Conservation (phyloP, 2,888 invertebrate species). For the Melanostoma scalare region DNA sequence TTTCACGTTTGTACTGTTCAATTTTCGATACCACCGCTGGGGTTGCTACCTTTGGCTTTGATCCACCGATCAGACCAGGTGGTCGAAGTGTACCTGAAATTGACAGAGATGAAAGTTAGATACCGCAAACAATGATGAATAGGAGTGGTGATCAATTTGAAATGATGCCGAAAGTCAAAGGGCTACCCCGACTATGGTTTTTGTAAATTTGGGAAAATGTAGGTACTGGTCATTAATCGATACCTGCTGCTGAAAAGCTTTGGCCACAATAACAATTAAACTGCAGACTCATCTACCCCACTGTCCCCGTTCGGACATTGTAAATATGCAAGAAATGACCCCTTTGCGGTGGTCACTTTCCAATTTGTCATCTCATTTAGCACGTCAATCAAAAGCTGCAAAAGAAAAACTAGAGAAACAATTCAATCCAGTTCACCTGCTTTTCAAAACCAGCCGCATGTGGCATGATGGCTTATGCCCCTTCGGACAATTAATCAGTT, state of each 20-base stretch:
- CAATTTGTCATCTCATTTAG: conserved; percentile 40
- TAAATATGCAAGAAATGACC: neutral
- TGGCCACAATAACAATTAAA: too few species aligned
- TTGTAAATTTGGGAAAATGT: too few species aligned
- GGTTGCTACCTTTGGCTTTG: conserved; percentile 98
- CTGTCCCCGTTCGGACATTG: neutral
- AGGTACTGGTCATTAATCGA: too few species aligned
- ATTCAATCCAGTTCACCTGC: neutral
- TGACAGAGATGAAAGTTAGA: conserved; percentile 42
- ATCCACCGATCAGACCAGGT: conserved; percentile 95
- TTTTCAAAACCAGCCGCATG: conserved; percentile 23
- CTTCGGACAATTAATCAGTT: conserved; percentile 62
- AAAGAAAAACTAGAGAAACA: conserved; percentile 18
- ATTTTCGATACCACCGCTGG: conserved; percentile 98
- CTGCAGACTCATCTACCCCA: neutral
- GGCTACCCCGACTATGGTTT: too few species aligned
- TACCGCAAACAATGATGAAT: neutral
- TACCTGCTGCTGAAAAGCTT: too few species aligned
- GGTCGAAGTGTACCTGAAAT: conserved; percentile 92
- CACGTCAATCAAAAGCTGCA: neutral
- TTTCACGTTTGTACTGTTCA: conserved; percentile 98
- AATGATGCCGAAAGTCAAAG: neutral
- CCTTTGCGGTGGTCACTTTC: conserved; percentile 12
- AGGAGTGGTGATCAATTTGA: neutral
- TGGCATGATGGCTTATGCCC: conserved; percentile 25